These are phyloP conservation scores for Hepsetus odoe DNA, from an alignment of 2,113 vertebrate genomes.

Conservation along the genomic window DNA sequence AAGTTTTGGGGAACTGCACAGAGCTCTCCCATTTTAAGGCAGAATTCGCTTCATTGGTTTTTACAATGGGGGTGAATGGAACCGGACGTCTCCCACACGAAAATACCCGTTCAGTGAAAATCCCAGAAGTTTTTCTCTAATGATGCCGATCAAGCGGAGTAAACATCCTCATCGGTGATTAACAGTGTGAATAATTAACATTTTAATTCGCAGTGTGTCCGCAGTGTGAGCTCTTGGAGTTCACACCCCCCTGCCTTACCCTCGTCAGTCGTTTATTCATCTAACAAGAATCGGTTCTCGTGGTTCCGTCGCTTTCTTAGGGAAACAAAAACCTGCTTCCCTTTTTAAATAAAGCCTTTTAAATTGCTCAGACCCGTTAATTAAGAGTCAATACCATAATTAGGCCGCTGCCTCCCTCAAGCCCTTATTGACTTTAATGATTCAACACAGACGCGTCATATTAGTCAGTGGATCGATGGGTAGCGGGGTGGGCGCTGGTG, in stretches of 20 bases:
- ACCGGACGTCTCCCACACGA: too few species aligned
- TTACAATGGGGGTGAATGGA: too few species aligned
- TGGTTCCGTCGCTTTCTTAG: slow-evolving; percentile 1
- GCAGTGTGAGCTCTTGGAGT: neutral
- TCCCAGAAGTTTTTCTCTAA: too few species aligned
- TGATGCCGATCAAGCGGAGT: too few species aligned
- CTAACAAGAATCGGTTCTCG: neutral
- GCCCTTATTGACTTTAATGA: slow-evolving; percentile 57
- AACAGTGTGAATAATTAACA: too few species aligned
- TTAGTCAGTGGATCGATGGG: slow-evolving; percentile 46
- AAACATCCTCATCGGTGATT: too few species aligned
- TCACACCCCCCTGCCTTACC: neutral
- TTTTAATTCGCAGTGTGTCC: neutral
- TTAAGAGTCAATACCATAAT: slow-evolving; percentile 67
- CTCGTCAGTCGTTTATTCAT: neutral
- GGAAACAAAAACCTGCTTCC: slow-evolving; percentile 18
- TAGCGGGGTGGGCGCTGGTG: neutral
- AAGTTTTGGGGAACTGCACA: too few species aligned
- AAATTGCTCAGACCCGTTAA: slow-evolving; percentile 67
- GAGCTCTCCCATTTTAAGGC: too few species aligned
- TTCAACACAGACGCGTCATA: slow-evolving; percentile 53
- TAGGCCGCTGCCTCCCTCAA: slow-evolving; percentile 44
- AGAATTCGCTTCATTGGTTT: too few species aligned
- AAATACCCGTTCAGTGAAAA: too few species aligned
- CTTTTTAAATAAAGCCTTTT: slow-evolving; percentile 47